A percentile compares a stretch with the other conserved stretches of the same genome.
phyloP scores from a whole-genome alignment of 2,888 invertebrate genomes.

The Macrophya annulata region DNA sequence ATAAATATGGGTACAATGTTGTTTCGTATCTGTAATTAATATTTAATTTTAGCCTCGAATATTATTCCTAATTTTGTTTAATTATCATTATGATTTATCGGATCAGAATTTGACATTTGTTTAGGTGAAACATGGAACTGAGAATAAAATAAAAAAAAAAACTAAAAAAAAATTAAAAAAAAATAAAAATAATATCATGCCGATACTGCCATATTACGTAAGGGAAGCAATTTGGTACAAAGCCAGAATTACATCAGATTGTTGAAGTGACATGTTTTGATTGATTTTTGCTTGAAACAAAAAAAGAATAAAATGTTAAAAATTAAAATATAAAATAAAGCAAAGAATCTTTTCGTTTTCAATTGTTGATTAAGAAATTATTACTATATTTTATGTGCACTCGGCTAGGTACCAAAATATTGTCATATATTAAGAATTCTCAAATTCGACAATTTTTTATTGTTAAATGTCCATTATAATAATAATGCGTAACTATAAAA shows the following conservation, averaged over 20 bases:
- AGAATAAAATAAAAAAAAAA: background rate
- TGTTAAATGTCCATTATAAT: slow-evolving; percentile 53
- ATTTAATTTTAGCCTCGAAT: slow-evolving; percentile 41
- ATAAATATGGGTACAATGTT: slow-evolving; percentile 4
- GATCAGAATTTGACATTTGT: slow-evolving; percentile 8
- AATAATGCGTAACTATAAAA: slow-evolving; percentile 52
- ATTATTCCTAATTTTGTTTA: slow-evolving; percentile 22
- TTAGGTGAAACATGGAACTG: slow-evolving; percentile 44
- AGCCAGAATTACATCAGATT: slow-evolving; percentile 54
- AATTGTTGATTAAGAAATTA: slow-evolving; percentile 7
- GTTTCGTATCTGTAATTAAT: slow-evolving; percentile 19
- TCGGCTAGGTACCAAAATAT: slow-evolving; percentile 55
- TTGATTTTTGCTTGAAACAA: background rate
- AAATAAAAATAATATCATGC: slow-evolving; percentile 69
- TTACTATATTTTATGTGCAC: slow-evolving; percentile 32
- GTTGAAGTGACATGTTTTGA: slow-evolving; percentile 23
- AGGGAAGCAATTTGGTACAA: slow-evolving; percentile 71
- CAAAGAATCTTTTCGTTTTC: background rate
- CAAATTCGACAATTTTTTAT: slow-evolving; percentile 44
- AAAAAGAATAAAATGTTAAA: background rate
- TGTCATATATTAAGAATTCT: slow-evolving; percentile 39
- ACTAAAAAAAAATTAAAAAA: background rate
- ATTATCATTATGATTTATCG: slow-evolving; percentile 23
- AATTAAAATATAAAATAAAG: background rate
- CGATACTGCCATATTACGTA: slow-evolving; percentile 76